Evolutionary conservation across 2,888 invertebrate species (phyloP), one percentile per base, ranked within the genome.

Genomic region (Halictus ligatus): DNA sequence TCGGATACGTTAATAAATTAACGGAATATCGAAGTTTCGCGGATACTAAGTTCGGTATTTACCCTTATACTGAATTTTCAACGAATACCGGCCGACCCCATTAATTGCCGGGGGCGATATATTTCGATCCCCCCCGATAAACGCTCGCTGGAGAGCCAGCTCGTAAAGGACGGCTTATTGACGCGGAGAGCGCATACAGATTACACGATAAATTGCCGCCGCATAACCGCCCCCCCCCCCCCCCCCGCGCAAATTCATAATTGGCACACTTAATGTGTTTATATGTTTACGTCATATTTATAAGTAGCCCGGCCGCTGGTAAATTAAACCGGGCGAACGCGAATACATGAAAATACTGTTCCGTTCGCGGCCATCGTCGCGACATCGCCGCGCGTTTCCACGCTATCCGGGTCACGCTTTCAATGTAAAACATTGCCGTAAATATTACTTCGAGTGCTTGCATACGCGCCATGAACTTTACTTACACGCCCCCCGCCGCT

Each of bases 1-100:
- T 5, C 46, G 50, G 82, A 67, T 80, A 50, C 75, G 81, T 87
- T 87, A 85, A 90, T 88, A 86, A 90, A 88, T 87, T 84, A 88
- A 46, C 67, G 71, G 74, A 73, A 88, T 72, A 72, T 50, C 80
- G 50, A 90, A 88, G 83, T 85, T 81, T 67, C 87, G 60, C 67
- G 60, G 83, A 86, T 85, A 78, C 83, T 75, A 81, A 86, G 86
- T 78, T 79, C 35, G 64, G 74, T 82, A 84, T 80, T 87, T 88
- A 81, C 82, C 74, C 84, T 89, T 83, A 81, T 81, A 81, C 74
- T 71, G 76, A 85, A 88, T 88, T 89, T 87, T 80, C 83, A 83
- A 81, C 84, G 89, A 86, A 71, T 67, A 72, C 60, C 29, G 35
- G 25, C 73, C 74, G 71, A 48, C 78, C 75, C 76, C 60, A 80